A percentile compares a stretch with the other conserved stretches of the same genome.
Evolutionary conservation across 2,113 vertebrate species (phyloP).

Genomic region (Catagonus wagneri): DNA sequence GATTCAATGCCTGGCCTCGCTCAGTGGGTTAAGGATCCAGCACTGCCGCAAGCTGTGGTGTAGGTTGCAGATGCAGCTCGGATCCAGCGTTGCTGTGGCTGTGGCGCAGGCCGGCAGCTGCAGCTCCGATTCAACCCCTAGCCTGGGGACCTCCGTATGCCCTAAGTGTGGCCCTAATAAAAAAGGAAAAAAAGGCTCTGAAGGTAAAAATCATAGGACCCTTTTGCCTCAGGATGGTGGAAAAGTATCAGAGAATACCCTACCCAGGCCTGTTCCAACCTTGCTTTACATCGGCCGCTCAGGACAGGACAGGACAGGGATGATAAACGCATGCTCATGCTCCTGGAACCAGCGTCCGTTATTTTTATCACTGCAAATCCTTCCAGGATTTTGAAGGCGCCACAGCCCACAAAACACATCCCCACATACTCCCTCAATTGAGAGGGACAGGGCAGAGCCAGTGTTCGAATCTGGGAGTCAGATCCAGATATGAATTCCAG

Average conservation of each 20-base stretch:
- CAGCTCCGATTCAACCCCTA: too few species aligned
- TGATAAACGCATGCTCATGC: too few species aligned
- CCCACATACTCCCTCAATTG: not conserved
- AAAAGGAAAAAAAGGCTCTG: not conserved
- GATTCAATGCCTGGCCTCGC: too few species aligned
- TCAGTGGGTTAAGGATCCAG: too few species aligned
- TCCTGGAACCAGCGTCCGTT: not conserved
- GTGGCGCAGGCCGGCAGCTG: too few species aligned
- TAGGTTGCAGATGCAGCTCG: too few species aligned
- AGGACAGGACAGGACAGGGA: not conserved
- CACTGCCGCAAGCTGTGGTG: too few species aligned
- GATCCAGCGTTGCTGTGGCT: too few species aligned
- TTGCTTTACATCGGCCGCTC: not conserved
- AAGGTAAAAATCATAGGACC: not conserved
- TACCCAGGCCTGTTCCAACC: fast-evolving
- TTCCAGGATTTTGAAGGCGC: not conserved
- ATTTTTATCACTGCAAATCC: not conserved
- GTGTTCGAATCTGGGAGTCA: not conserved
- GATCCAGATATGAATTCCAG: not conserved
- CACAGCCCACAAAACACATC: not conserved
- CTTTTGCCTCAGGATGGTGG: not conserved
- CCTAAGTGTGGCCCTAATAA: too few species aligned
- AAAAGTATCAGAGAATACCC: not conserved
- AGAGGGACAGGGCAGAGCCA: not conserved
- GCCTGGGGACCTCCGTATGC: too few species aligned